Conservation (phyloP, 2,888 invertebrate species). For the Odontocolon sp. region DNA sequence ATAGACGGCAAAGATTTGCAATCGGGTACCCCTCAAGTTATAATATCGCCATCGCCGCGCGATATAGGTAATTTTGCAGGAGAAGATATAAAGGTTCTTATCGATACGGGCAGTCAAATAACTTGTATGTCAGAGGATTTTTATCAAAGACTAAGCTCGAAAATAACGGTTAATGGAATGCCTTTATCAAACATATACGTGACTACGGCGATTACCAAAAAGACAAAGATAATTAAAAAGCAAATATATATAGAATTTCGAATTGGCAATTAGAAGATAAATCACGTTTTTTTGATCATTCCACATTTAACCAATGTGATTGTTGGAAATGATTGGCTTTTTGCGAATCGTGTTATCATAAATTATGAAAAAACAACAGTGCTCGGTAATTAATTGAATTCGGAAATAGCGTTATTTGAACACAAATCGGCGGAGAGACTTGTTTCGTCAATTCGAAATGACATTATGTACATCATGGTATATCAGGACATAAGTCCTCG, state of each 20-base stretch:
- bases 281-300: constrained; percentile 47
- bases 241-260: not conserved
- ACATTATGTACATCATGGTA: not conserved
- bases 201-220: not conserved
- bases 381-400: not conserved
- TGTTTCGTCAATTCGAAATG: not conserved
- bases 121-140: constrained; percentile 6
- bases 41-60: not conserved
- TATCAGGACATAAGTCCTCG: not conserved
- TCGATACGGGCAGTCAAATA: constrained; percentile 10
- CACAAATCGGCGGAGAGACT: constrained; percentile 51
- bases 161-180: not conserved
- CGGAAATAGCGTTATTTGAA: constrained; percentile 12
- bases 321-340: constrained; percentile 50
- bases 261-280: constrained; percentile 21
- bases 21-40: not conserved
- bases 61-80: not conserved
- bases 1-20: constrained; percentile 7
- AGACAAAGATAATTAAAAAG: constrained; percentile 14
- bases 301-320: constrained; percentile 38
- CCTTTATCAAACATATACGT: not conserved
- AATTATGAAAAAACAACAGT: constrained; percentile 35
- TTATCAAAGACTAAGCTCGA: not conserved
- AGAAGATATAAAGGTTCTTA: not conserved
- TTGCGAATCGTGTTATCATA: constrained; percentile 24